Percentiles rank a stretch among this genome's conserved stretches.
phyloP scores from a whole-genome alignment of 2,113 vertebrate species.

The Pelusios castaneus region DNA sequence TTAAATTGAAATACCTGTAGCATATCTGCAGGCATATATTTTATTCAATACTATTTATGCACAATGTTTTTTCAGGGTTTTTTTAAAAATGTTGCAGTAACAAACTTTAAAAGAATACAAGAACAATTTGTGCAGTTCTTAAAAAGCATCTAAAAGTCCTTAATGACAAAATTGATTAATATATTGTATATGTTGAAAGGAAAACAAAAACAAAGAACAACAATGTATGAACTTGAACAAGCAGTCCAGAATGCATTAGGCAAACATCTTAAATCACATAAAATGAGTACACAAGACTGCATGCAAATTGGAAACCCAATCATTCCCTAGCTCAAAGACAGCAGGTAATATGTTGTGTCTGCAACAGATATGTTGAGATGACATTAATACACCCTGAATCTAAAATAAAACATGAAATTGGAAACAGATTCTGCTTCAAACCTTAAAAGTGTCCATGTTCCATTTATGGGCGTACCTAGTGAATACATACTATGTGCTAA shows the following conservation, averaged over 20 bases:
- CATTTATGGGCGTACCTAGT: not conserved
- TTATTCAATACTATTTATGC: not conserved
- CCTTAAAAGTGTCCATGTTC: not conserved
- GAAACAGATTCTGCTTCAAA: not conserved
- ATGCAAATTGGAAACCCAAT: not conserved
- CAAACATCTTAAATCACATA: not conserved
- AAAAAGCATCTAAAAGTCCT: not conserved
- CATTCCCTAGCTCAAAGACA: not conserved
- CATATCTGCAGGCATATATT: not conserved
- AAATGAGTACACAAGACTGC: not conserved
- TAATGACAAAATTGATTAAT: not conserved
- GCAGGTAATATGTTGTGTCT: not conserved
- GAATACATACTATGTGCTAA: not conserved
- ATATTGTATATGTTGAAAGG: fast-evolving
- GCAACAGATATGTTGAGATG: not conserved
- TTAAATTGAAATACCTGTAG: not conserved
- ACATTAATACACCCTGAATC: not conserved
- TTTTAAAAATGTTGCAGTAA: not conserved
- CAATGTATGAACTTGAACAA: not conserved
- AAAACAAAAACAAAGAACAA: not conserved
- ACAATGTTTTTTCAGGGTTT: not conserved
- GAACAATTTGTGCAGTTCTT: not conserved
- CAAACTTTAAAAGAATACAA: not conserved
- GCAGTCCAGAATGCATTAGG: not conserved
- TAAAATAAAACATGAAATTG: not conserved